Evolutionary conservation across 2,113 vertebrate genomes (phyloP), one percentile per base, ranked within the genome.

Genomic region (Calypte anna): DNA sequence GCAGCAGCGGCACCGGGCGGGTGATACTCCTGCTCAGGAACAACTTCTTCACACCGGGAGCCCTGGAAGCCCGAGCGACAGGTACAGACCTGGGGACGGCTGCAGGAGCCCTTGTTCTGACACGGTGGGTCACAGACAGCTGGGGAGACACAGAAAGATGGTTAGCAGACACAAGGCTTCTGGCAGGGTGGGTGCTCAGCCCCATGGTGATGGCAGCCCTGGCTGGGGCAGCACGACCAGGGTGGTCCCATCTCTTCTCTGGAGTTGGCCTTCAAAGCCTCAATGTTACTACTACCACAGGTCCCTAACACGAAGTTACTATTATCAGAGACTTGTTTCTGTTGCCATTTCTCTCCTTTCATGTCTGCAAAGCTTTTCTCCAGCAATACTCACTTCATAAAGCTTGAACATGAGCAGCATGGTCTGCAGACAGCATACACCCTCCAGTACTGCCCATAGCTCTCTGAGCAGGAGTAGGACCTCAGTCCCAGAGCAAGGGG

Each of bases 61-160:
- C 98, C 98, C 3, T 96, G 97, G 96, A 98, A 98, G 87, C 98
- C 98, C 0, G 97, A 97, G 75, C 98, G 98, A 85, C 98, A 98
- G 63, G 98, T 78, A 30, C 98, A 98, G 88, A 98, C 95, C 87
- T 98, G 98, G 24, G 98, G 98, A 14, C 98, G 97, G 82, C 97
- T 98, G 97, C 98, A 98, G 90, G 98, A 97, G 44, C 98, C 98
- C 68, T 97, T 96, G 96, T 98, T 98, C 94, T 98, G 97, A 96
- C 98, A 98, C 0, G 98, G 98, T 0, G 98, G 98, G 82, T 98
- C 91, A 33, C 98, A 98, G 78, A 98, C 97, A 15, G 98, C 98
- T 98, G 97, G 13, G 63, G 88, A 92, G 67, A 97, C 82, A 97
- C 66, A 82, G 82, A 94, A 80, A 88, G 59, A 38, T 9, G 4